Evolutionary conservation across 2,113 vertebrate species (phyloP).

Genomic region (Dasyprocta punctata): DNA sequence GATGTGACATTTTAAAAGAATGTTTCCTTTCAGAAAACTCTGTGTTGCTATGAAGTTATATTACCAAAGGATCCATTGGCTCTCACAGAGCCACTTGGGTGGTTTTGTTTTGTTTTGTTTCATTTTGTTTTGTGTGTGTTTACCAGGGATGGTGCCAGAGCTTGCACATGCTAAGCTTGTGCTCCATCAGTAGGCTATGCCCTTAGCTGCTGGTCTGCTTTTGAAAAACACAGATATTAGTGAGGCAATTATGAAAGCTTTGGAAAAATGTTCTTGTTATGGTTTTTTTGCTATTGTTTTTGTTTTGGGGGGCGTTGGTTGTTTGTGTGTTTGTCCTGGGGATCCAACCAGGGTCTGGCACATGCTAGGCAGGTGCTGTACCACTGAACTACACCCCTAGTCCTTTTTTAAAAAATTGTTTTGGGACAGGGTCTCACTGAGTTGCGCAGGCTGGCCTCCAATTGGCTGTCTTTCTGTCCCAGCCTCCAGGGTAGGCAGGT

Average conservation of each 20-base stretch:
- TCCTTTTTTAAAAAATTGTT: neutral
- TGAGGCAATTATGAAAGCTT: conserved; percentile 7
- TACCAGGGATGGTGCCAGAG: neutral
- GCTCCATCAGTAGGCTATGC: neutral
- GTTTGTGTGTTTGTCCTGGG: neutral
- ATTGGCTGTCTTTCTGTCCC: neutral
- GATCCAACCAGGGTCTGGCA: neutral
- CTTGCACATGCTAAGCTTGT: neutral
- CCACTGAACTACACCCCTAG: neutral
- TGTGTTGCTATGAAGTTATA: neutral
- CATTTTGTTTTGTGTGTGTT: neutral
- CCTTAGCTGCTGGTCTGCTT: neutral
- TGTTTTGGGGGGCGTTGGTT: neutral
- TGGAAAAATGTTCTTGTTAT: neutral
- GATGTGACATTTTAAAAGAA: conserved; percentile 70
- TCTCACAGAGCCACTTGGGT: neutral
- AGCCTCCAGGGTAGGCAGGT: neutral
- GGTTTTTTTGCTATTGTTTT: neutral
- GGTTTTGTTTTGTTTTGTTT: neutral
- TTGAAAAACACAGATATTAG: neutral
- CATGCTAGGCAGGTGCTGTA: neutral
- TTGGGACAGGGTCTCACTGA: neutral
- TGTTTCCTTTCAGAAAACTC: conserved; percentile 42
- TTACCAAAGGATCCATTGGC: conserved; percentile 43
- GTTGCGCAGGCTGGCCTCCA: neutral